A percentile compares a stretch with the other conserved stretches of the same genome.
phyloP scores from a whole-genome alignment of 2,888 invertebrate genomes.

The Smittia aterrima region DNA sequence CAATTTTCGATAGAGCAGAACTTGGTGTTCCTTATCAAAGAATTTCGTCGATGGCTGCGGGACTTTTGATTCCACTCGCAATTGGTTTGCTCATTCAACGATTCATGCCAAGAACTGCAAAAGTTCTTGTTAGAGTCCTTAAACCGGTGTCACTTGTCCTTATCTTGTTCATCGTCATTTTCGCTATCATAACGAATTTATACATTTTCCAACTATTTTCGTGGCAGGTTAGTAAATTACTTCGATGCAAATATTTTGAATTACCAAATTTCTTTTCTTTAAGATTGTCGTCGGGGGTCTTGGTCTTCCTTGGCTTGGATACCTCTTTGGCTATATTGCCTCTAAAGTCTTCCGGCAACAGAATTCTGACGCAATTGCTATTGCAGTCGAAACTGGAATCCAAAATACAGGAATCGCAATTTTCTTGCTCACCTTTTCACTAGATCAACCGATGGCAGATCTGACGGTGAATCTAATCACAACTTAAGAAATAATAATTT shows the following conservation, averaged over 20 bases:
- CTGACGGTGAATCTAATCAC: too few relatives aligned
- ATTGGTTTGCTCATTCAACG: conserved; percentile 68
- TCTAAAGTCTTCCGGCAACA: conserved; percentile 64
- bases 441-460: conserved; percentile 83
- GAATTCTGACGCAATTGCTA: conserved; percentile 72
- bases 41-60: conserved; percentile 71
- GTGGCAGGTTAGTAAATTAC: conserved; percentile 67
- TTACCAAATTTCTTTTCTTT: conserved; percentile 42
- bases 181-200: conserved; percentile 84
- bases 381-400: conserved; percentile 88
- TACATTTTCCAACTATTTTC: conserved; percentile 86
- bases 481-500: too few relatives aligned
- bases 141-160: conserved; percentile 80
- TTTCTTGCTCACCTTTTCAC: conserved; percentile 76
- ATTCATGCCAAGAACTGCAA: conserved; percentile 65
- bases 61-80: conserved; percentile 70
- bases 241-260: background rate
- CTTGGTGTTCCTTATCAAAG: conserved; percentile 75
- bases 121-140: conserved; percentile 72
- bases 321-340: conserved; percentile 64
- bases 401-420: conserved; percentile 94
- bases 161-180: conserved; percentile 78
- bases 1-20: conserved; percentile 69
- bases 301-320: conserved; percentile 80
- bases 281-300: conserved; percentile 79